Percentiles rank a stretch among this genome's conserved stretches.
Evolutionary conservation across 2,888 invertebrate genomes (phyloP).

Genomic region (Clanis bilineata): DNA sequence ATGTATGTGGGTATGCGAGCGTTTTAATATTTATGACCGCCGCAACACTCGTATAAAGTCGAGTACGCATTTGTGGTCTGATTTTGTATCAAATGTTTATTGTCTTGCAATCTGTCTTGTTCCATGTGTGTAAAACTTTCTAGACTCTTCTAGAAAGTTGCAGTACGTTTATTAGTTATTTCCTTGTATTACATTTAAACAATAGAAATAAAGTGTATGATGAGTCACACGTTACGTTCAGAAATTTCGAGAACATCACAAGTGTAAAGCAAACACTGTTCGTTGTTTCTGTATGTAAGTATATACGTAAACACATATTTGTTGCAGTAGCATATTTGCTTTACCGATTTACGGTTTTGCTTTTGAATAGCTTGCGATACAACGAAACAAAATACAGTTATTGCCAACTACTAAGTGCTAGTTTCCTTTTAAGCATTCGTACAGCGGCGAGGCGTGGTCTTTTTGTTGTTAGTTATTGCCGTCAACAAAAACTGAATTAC

Average conservation of each 20-base stretch:
- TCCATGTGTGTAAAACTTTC: neutral
- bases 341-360: slow-evolving; percentile 7
- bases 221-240: neutral
- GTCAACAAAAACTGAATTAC: neutral
- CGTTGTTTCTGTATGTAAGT: neutral
- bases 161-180: neutral
- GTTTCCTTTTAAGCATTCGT: neutral
- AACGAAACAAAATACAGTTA: slow-evolving; percentile 4
- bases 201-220: neutral
- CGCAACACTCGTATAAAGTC: neutral
- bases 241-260: slow-evolving; percentile 1
- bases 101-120: neutral
- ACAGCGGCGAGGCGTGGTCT: no score
- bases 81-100: neutral
- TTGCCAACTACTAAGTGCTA: slow-evolving; percentile 3
- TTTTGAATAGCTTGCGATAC: neutral
- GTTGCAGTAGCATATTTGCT: neutral
- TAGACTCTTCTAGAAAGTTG: neutral
- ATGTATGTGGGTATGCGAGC: slow-evolving; percentile 1
- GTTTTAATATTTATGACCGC: slow-evolving; percentile 7
- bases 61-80: neutral
- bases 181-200: neutral
- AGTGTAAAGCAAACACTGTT: neutral
- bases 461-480: neutral
- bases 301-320: neutral